Conservation (phyloP, 2,797 vertebrate genomes). For the Paratrypauchen microcephalus region DNA sequence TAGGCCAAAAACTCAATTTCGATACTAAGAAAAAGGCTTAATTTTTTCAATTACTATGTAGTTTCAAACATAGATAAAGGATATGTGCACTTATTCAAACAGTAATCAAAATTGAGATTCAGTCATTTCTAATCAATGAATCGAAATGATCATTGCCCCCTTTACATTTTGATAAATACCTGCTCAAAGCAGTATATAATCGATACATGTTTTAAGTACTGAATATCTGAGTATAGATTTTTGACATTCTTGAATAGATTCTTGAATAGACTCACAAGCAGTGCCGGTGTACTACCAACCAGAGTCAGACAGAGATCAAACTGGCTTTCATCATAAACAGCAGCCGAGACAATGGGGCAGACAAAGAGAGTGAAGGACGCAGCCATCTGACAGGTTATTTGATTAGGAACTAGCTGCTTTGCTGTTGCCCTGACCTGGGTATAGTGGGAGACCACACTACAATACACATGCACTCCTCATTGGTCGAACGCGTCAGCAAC, state of each 20-base stretch:
- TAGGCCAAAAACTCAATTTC: too few relatives aligned
- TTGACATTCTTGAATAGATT: neutral
- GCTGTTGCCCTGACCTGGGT: slow-evolving; percentile 11
- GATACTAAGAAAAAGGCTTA: too few relatives aligned
- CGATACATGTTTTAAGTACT: neutral
- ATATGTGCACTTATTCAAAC: too few relatives aligned
- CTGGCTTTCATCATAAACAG: slow-evolving; percentile 43
- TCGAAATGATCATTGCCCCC: too few relatives aligned
- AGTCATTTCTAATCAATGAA: too few relatives aligned
- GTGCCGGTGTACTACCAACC: slow-evolving; percentile 1
- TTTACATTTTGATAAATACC: neutral
- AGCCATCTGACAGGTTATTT: slow-evolving; percentile 61
- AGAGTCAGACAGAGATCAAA: slow-evolving; percentile 54
- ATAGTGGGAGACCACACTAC: slow-evolving; percentile 24
- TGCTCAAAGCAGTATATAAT: neutral
- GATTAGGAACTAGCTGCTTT: slow-evolving; percentile 63
- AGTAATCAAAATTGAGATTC: too few relatives aligned
- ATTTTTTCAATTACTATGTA: too few relatives aligned
- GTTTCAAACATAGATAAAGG: too few relatives aligned
- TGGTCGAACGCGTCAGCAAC: slow-evolving; percentile 19
- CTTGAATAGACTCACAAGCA: neutral
- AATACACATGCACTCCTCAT: slow-evolving; percentile 27
- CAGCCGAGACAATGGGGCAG: slow-evolving; percentile 33
- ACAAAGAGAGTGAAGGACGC: slow-evolving; percentile 41
- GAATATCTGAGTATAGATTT: neutral